These are phyloP conservation scores for Chanos chanos DNA, from an alignment of 2,797 vertebrate species.

Conservation along the genomic window DNA sequence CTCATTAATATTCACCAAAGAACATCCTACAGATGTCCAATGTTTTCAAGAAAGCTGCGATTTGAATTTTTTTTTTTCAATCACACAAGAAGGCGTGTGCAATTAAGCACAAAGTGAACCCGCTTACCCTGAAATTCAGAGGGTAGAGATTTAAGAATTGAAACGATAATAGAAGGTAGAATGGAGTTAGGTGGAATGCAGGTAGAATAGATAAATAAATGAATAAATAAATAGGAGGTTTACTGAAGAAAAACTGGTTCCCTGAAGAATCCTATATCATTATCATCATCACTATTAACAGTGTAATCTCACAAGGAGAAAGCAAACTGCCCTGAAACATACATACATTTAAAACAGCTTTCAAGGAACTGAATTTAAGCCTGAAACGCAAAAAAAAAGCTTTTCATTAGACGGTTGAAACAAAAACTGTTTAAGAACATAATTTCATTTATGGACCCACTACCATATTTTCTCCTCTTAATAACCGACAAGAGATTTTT, in stretches of 20 bases:
- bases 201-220: background rate
- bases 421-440: background rate
- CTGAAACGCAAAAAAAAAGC: background rate
- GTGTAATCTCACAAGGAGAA: too few species aligned
- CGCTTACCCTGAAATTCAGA: background rate
- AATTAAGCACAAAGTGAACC: background rate
- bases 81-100: background rate
- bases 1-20: slow-evolving; percentile 9
- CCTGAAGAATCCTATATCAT: background rate
- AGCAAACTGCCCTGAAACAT: too few species aligned
- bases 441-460: background rate
- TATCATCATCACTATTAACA: too few species aligned
- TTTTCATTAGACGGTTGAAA: slow-evolving; percentile 5
- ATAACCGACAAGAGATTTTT: slow-evolving; percentile 15
- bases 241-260: background rate
- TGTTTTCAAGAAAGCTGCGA: background rate
- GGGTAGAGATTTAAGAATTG: background rate
- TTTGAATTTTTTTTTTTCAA: background rate
- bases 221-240: background rate
- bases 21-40: background rate
- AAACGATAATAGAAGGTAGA: background rate
- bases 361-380: too few species aligned
- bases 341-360: too few species aligned
- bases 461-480: background rate
- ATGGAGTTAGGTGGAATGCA: background rate